phyloP scores from a whole-genome alignment of 2,797 vertebrate genomes.

The Peromyscus nudipes region DNA sequence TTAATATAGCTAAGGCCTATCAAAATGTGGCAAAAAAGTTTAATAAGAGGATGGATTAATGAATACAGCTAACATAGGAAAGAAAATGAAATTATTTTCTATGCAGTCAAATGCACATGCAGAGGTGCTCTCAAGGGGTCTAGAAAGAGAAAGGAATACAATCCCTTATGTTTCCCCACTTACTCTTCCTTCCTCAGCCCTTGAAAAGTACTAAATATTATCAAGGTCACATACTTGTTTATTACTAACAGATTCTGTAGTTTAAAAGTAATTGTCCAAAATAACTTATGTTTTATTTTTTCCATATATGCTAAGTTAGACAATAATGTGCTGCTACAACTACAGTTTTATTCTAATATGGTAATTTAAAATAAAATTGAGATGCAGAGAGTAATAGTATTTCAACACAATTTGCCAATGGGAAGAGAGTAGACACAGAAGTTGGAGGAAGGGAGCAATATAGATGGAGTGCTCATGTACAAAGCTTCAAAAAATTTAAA shows the following conservation, averaged over 20 bases:
- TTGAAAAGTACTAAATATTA: background rate
- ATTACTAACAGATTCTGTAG: background rate
- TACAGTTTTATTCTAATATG: background rate
- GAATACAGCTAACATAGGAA: background rate
- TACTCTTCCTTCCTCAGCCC: background rate
- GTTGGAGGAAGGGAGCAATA: background rate
- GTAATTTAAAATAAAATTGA: background rate
- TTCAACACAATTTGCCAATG: background rate
- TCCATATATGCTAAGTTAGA: background rate
- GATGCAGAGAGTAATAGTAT: background rate
- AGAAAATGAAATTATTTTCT: background rate
- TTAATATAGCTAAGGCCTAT: background rate
- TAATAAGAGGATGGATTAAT: background rate
- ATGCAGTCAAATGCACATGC: background rate
- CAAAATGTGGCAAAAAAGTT: background rate
- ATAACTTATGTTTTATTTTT: background rate
- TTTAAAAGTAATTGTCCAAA: background rate
- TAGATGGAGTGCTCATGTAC: background rate
- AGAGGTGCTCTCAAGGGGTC: background rate
- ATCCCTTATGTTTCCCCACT: background rate
- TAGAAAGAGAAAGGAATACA: background rate
- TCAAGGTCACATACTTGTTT: background rate
- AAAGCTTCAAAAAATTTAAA: background rate
- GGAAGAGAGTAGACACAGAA: background rate
- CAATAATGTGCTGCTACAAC: background rate